These are phyloP conservation scores for Parelbella ahira DNA, from an alignment of 2,888 invertebrate genomes.

Conservation along the genomic window DNA sequence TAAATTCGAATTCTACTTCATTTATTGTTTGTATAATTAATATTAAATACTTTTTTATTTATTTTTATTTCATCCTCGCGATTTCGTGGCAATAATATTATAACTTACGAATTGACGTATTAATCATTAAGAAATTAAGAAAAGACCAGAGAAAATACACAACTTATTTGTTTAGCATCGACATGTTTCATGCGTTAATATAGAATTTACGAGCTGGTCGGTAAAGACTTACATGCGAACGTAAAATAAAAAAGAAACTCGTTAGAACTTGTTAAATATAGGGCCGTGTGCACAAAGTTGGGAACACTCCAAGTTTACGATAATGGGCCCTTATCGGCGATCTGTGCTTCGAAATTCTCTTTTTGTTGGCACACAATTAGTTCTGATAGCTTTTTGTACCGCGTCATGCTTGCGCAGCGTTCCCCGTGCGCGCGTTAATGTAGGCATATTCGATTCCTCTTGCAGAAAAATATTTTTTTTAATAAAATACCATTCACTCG, in stretches of 20 bases:
- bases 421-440: conserved; percentile 27
- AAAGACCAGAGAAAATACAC: too few relatives aligned
- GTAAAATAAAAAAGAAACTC: conserved; percentile 49
- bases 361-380: conserved; percentile 73
- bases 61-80: too few relatives aligned
- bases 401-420: conserved; percentile 56
- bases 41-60: too few relatives aligned
- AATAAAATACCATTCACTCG: too few relatives aligned
- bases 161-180: too few relatives aligned
- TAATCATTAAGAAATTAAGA: too few relatives aligned
- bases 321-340: conserved; percentile 68
- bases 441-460: conserved; percentile 31
- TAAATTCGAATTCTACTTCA: too few relatives aligned
- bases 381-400: conserved; percentile 70
- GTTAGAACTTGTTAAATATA: conserved; percentile 50
- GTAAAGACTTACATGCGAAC: conserved; percentile 56
- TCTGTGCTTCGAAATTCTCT: conserved; percentile 66
- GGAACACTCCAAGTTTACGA: conserved; percentile 59
- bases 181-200: too few relatives aligned
- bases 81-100: too few relatives aligned
- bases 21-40: too few relatives aligned
- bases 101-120: too few relatives aligned
- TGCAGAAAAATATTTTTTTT: too few relatives aligned
- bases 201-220: conserved; percentile 12
- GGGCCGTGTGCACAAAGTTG: conserved; percentile 58